These are phyloP conservation scores for Lordiphosa collinella DNA, from an alignment of 1,140 invertebrate species.

Conservation along the genomic window DNA sequence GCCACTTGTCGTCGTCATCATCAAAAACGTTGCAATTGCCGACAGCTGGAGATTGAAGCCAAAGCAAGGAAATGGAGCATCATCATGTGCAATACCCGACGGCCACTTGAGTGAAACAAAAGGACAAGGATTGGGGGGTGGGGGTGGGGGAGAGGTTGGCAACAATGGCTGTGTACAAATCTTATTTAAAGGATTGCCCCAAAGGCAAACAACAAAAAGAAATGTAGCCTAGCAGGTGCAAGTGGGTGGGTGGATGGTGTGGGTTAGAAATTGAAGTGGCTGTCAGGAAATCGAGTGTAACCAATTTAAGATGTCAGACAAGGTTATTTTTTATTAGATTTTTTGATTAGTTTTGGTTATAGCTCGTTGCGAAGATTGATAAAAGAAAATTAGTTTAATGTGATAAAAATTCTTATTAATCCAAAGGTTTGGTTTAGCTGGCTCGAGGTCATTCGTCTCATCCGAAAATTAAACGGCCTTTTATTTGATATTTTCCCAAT, in stretches of 20 bases:
- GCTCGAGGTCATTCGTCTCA: too few relatives aligned
- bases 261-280: slow-evolving; percentile 36
- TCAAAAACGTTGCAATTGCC: slow-evolving; percentile 48
- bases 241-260: background rate
- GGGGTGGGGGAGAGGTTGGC: slow-evolving; percentile 4
- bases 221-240: slow-evolving; percentile 1
- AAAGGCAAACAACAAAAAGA: slow-evolving; percentile 32
- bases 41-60: slow-evolving; percentile 21
- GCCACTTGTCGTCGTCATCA: slow-evolving; percentile 44
- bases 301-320: slow-evolving; percentile 9
- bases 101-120: slow-evolving; percentile 64
- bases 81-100: slow-evolving; percentile 40
- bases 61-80: slow-evolving; percentile 55
- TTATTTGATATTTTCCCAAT: too few relatives aligned
- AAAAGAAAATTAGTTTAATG: too few relatives aligned
- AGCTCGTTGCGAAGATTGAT: too few relatives aligned
- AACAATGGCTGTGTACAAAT: background rate
- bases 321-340: too few relatives aligned
- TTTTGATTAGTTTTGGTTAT: too few relatives aligned
- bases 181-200: slow-evolving; percentile 23
- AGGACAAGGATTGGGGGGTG: slow-evolving; percentile 2
- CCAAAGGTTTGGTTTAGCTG: too few relatives aligned
- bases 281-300: slow-evolving; percentile 41
- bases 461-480: too few relatives aligned
- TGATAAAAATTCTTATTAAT: too few relatives aligned